phyloP scores from a whole-genome alignment of 1,140 invertebrate genomes.

The Habropoda laboriosa region DNA sequence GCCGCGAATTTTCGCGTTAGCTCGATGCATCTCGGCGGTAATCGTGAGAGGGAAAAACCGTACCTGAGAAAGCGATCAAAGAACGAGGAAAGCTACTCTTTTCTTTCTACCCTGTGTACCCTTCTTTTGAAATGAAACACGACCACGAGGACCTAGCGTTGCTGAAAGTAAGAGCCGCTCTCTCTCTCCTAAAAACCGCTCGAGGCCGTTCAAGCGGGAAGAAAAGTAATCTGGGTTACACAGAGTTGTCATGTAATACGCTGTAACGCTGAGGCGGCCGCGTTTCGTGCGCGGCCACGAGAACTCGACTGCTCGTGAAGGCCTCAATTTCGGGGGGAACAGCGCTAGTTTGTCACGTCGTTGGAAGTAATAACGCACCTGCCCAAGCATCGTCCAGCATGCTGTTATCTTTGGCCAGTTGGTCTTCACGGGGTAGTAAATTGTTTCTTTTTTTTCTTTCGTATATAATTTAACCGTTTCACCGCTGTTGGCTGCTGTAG shows the following conservation, averaged over 20 bases:
- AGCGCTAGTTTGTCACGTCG: neutral
- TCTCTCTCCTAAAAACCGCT: slow-evolving; percentile 6
- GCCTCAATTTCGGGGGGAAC: slow-evolving; percentile 20
- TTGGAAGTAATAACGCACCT: slow-evolving; percentile 15
- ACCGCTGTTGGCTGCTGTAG: too few relatives aligned
- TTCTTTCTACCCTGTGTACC: neutral
- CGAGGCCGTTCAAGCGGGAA: slow-evolving; percentile 12
- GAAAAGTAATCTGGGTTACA: slow-evolving; percentile 46
- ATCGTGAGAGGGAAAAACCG: neutral
- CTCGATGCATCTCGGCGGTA: neutral
- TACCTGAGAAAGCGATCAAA: too few relatives aligned
- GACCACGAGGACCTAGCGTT: neutral
- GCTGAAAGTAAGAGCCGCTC: slow-evolving; percentile 1
- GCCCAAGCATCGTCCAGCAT: neutral
- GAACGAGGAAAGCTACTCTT: too few relatives aligned
- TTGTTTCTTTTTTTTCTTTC: neutral
- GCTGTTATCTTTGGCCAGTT: neutral
- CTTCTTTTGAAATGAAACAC: neutral
- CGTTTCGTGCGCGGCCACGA: slow-evolving; percentile 25
- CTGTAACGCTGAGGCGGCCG: slow-evolving; percentile 29
- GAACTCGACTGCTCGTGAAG: slow-evolving; percentile 5
- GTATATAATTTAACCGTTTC: too few relatives aligned
- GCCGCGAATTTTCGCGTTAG: slow-evolving; percentile 34
- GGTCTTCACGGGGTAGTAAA: neutral
- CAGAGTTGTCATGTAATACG: slow-evolving; percentile 45